phyloP scores from a whole-genome alignment of 2,888 invertebrate species.

The Platycheirus rosarum region DNA sequence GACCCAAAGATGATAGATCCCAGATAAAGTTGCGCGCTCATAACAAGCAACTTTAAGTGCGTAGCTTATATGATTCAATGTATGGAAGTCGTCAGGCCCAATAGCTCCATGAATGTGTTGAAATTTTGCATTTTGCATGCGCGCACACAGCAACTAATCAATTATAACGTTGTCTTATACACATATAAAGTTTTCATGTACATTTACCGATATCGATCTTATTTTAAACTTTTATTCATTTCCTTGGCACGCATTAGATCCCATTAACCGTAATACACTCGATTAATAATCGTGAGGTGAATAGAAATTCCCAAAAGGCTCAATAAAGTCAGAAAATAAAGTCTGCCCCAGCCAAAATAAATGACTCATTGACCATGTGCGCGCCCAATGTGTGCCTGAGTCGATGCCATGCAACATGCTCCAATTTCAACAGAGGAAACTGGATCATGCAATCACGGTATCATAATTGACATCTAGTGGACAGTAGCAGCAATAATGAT shows the following conservation, averaged over 20 bases:
- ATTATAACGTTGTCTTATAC: constrained; percentile 65
- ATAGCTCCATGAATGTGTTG: constrained; percentile 56
- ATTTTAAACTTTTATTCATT: constrained; percentile 64
- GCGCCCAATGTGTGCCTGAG: constrained; percentile 31
- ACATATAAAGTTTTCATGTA: background rate
- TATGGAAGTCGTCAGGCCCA: constrained; percentile 42
- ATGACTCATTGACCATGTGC: constrained; percentile 69
- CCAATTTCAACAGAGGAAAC: constrained; percentile 47
- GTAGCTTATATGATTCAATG: constrained; percentile 49
- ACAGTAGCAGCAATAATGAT: constrained; percentile 61
- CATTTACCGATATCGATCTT: constrained; percentile 64
- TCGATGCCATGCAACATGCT: constrained; percentile 24
- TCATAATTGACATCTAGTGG: constrained; percentile 73
- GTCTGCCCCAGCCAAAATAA: constrained; percentile 10
- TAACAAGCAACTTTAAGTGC: constrained; percentile 41
- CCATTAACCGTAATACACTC: constrained; percentile 70
- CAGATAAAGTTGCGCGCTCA: constrained; percentile 55
- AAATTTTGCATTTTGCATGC: constrained; percentile 37
- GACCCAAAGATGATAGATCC: constrained; percentile 70
- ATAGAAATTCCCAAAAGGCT: constrained; percentile 56
- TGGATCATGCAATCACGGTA: constrained; percentile 61
- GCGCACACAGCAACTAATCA: constrained; percentile 49
- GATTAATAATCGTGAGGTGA: constrained; percentile 70
- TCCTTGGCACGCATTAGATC: constrained; percentile 73
- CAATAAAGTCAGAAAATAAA: constrained; percentile 32